A percentile compares a stretch with the other conserved stretches of the same genome.
Conservation (phyloP, 2,797 vertebrate genomes). For the Anniella stebbinsi region DNA sequence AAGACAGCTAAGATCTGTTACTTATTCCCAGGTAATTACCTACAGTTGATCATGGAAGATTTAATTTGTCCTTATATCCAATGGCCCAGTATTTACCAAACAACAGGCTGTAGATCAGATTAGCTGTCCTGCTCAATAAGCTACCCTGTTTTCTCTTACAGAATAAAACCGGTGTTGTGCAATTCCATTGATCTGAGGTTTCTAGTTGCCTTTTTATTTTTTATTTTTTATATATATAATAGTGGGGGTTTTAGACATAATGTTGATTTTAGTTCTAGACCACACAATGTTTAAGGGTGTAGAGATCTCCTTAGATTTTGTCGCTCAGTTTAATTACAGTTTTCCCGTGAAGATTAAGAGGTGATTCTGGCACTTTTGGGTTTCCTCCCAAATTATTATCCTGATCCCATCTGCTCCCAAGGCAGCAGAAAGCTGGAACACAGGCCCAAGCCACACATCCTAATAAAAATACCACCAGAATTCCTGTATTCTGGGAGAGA, state of each 20-base stretch:
- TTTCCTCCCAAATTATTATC: not conserved
- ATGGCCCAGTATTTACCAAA: not conserved
- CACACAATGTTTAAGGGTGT: not conserved
- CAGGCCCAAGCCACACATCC: not conserved
- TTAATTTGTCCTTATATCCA: not conserved
- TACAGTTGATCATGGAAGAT: not conserved
- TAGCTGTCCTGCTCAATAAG: not conserved
- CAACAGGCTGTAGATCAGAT: not conserved
- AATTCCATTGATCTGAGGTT: not conserved
- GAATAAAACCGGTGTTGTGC: not conserved
- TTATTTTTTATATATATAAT: not conserved
- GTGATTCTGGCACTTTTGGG: not conserved
- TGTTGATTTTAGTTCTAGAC: not conserved
- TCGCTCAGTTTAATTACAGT: not conserved
- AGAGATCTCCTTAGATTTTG: not conserved
- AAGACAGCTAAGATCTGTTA: not conserved
- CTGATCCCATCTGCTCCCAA: not conserved
- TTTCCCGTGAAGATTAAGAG: not conserved
- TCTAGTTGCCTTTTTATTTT: not conserved
- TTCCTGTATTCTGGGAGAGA: not conserved
- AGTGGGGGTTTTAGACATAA: not conserved
- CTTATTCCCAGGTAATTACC: not conserved
- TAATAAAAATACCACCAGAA: not conserved
- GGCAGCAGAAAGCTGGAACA: not conserved
- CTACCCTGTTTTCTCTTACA: not conserved